Evolutionary conservation across 2,113 vertebrate species (phyloP).

Genomic region (Galbula dea): DNA sequence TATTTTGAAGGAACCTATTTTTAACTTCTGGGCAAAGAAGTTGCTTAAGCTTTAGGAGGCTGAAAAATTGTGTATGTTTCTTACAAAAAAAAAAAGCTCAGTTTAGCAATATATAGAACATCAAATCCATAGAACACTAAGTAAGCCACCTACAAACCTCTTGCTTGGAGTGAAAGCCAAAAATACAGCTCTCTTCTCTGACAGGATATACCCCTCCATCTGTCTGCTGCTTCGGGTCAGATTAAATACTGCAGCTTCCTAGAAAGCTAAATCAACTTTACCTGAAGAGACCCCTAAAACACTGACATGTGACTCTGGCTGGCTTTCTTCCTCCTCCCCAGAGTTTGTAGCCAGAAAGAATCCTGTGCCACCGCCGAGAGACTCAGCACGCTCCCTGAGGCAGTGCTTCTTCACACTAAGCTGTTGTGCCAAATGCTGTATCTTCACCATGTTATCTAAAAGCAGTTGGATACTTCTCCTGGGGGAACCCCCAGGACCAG

Average conservation of each 20-base stretch:
- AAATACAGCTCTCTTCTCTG: background rate
- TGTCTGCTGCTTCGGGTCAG: constrained; percentile 35
- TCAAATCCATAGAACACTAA: background rate
- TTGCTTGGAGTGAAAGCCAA: constrained; percentile 32
- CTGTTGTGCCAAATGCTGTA: background rate
- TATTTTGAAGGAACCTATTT: background rate
- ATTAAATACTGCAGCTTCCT: background rate
- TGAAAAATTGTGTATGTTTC: background rate
- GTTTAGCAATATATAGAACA: background rate
- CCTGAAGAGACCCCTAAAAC: background rate
- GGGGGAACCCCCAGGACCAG: background rate
- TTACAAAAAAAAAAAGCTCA: background rate
- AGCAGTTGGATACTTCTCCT: background rate
- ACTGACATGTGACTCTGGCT: background rate
- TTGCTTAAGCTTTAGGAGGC: background rate
- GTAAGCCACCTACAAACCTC: constrained; percentile 16
- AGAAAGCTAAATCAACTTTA: constrained; percentile 11
- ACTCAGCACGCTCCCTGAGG: background rate
- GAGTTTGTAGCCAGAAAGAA: background rate
- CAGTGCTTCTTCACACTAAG: accelerated
- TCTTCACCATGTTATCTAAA: background rate
- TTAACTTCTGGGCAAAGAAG: background rate
- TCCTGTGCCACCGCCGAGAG: background rate
- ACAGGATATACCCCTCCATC: constrained; percentile 16
- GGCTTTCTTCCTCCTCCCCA: background rate